Evolutionary conservation across 2,888 invertebrate genomes (phyloP).

Genomic region (Drosophila flavopinicola): DNA sequence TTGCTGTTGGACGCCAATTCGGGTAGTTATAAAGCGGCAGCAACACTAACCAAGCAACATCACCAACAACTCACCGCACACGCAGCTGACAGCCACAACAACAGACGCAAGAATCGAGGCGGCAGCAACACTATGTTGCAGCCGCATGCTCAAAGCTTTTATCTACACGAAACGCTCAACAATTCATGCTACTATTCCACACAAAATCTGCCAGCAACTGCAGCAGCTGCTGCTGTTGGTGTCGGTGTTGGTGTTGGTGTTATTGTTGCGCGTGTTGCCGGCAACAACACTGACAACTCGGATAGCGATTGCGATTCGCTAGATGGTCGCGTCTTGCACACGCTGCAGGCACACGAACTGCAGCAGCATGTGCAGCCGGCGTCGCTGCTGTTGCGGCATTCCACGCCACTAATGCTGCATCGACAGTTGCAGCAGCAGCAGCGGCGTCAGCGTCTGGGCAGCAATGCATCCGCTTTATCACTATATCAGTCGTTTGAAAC

Average conservation of each 20-base stretch:
- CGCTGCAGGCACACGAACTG: conserved; percentile 49
- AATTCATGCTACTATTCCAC: conserved; percentile 75
- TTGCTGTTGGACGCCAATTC: conserved; percentile 83
- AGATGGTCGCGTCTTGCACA: conserved; percentile 53
- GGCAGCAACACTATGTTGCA: conserved; percentile 30
- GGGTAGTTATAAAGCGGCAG: conserved; percentile 81
- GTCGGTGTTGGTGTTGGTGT: conserved; percentile 17
- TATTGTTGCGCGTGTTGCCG: conserved; percentile 35
- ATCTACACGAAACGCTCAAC: conserved; percentile 56
- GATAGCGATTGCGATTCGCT: conserved; percentile 54
- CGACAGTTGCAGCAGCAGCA: conserved; percentile 46
- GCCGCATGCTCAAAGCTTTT: conserved; percentile 39
- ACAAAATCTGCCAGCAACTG: conserved; percentile 65
- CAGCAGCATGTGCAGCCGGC: conserved; percentile 65
- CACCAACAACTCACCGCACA: conserved; percentile 53
- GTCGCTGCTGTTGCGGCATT: conserved; percentile 78
- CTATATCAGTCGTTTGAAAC: conserved; percentile 69
- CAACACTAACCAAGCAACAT: conserved; percentile 46
- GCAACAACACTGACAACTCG: conserved; percentile 18
- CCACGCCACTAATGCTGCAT: conserved; percentile 72
- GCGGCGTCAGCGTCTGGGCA: conserved; percentile 54
- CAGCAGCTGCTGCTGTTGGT: conserved; percentile 29
- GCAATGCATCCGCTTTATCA: conserved; percentile 48
- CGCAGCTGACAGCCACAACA: conserved; percentile 42
- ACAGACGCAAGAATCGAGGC: conserved; percentile 31